Evolutionary conservation across 2,797 vertebrate genomes (phyloP).

Genomic region (Mus caroli): DNA sequence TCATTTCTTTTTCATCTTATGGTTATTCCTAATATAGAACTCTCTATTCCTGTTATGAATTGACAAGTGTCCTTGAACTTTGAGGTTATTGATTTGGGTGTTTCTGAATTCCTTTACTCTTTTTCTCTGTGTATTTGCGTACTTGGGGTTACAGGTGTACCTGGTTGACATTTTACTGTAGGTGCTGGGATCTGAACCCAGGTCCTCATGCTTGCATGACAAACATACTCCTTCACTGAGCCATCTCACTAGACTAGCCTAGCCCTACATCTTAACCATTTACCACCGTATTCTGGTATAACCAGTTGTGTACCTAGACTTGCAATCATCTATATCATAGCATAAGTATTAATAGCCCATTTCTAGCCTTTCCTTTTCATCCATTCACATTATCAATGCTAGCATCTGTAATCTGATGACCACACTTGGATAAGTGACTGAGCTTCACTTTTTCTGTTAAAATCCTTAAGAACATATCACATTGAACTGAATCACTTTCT

Average conservation of each 20-base stretch:
- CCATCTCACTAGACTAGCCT: neutral
- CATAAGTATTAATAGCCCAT: neutral
- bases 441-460: neutral
- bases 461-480: constrained; percentile 4
- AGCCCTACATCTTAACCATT: neutral
- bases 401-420: neutral
- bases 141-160: neutral
- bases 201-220: neutral
- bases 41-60: neutral
- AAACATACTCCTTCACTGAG: neutral
- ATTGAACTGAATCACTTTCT: neutral
- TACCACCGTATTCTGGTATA: too few species aligned
- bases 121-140: neutral
- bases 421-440: neutral
- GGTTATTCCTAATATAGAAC: neutral
- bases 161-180: neutral
- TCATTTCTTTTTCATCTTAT: constrained; percentile 32
- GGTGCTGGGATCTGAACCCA: neutral
- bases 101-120: neutral
- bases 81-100: neutral
- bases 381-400: neutral
- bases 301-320: neutral
- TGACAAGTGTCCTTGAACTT: neutral
- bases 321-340: neutral
- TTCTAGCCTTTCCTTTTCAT: neutral